Evolutionary conservation across 2,888 invertebrate species (phyloP), one percentile per base, ranked within the genome.

Genomic region (Apamea sordens): DNA sequence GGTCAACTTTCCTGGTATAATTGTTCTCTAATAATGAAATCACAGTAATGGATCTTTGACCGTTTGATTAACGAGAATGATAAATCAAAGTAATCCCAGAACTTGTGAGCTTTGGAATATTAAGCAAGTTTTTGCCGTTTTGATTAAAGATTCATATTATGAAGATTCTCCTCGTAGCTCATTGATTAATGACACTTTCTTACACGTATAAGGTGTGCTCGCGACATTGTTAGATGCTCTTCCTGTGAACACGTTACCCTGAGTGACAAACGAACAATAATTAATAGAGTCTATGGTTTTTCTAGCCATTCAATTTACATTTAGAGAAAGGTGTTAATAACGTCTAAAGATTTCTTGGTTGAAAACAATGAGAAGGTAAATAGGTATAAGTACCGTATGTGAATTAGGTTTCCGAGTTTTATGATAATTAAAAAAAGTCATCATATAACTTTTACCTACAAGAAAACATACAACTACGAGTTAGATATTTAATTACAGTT

Each of bases 31-130:
- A 94, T 92, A 93, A 94, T 92, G 89, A 92, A 92, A 93, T 92
- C 90, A 79, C 86, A 86, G 89, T 95, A 94, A 95, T 95, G 92
- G 88, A 91, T 92, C 93, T 94, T 92, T 94, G 93, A 95, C 89
- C 86, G 86, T 92, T 93, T 93, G 94, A 94, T 94, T 92, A 93
- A 93, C 91, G 88, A 91, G 90, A 91, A 93, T 93, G 94, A 95
- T 95, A 92, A 94, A 93, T 94, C 92, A 93, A 92, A 93, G 84
- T 72, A 86, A 18, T 70, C 15, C 56, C 21, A 41, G 56, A 74
- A 79, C 88, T 90, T 87, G 83, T 86, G 86, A 61, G 69, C 61
- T 76, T 59, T 76, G 44, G 28, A 71, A 67, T 64, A 70, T 64
- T 63, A 21, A 90, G 85, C 85, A 81, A 81, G 88, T 93, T 94